Conservation (phyloP, 2,888 invertebrate species). For the Synanthedon tipuliformis region DNA sequence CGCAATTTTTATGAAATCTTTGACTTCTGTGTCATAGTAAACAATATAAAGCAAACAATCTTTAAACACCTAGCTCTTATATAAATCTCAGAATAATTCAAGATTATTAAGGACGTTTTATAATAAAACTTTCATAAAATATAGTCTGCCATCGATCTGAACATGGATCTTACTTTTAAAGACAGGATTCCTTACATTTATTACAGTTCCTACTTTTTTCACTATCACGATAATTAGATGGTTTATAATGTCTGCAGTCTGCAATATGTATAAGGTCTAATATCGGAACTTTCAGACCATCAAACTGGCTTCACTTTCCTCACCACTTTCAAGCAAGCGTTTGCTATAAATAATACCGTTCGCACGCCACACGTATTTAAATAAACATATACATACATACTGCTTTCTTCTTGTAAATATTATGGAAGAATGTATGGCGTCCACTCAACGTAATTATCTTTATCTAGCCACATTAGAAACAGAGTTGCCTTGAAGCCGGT, state of each 20-base stretch:
- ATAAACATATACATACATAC: conserved; percentile 28
- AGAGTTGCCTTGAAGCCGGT: conserved; percentile 5
- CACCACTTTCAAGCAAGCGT: conserved; percentile 34
- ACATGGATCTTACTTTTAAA: no score
- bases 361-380: conserved; percentile 35
- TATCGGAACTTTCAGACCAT: background rate
- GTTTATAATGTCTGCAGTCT: background rate
- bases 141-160: no score
- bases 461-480: conserved; percentile 7
- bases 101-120: no score
- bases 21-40: no score
- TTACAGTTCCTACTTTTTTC: no score
- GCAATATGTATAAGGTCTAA: background rate
- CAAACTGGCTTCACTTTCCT: conserved; percentile 16
- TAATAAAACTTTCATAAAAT: no score
- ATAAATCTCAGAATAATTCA: no score
- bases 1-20: no score
- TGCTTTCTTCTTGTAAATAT: conserved; percentile 29
- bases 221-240: no score
- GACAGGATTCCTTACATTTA: no score
- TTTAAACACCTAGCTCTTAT: no score
- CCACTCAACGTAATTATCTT: conserved; percentile 23
- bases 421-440: conserved; percentile 21
- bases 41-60: no score
- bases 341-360: conserved; percentile 48